A percentile compares a stretch with the other conserved stretches of the same genome.
Evolutionary conservation across 1,140 invertebrate genomes (phyloP).

Genomic region (Riptortus pedestris): DNA sequence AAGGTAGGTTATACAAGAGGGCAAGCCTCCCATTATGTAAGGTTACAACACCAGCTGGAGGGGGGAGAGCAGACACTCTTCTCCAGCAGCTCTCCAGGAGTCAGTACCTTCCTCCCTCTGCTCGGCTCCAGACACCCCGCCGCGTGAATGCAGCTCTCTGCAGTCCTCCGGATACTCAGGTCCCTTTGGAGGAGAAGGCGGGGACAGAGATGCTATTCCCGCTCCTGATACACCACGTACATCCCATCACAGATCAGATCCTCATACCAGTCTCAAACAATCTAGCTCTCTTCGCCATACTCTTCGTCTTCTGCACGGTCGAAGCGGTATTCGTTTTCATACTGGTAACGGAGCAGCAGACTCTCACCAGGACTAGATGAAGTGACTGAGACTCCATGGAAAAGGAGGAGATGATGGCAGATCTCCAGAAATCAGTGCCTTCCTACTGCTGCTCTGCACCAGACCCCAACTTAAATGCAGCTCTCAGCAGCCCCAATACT

Average conservation of each 20-base stretch:
- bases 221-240: slow-evolving; percentile 9
- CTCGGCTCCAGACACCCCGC: too few species aligned
- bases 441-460: too few species aligned
- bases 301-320: slow-evolving; percentile 15
- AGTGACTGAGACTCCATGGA: too few species aligned
- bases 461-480: too few species aligned
- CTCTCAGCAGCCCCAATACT: too few species aligned
- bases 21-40: too few species aligned
- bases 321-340: slow-evolving; percentile 15
- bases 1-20: too few species aligned
- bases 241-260: too few species aligned
- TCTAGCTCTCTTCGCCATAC: slow-evolving; percentile 13
- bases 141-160: background rate
- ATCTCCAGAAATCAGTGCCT: too few species aligned
- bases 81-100: background rate
- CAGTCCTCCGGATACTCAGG: background rate
- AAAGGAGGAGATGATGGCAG: too few species aligned
- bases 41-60: background rate
- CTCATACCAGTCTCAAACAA: too few species aligned
- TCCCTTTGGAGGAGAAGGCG: background rate
- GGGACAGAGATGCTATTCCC: background rate
- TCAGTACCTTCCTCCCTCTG: background rate
- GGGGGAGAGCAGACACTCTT: background rate
- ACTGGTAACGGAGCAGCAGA: background rate
- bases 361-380: background rate